Conservation (phyloP, 2,888 invertebrate species). For the Himalopsyche anomala region DNA sequence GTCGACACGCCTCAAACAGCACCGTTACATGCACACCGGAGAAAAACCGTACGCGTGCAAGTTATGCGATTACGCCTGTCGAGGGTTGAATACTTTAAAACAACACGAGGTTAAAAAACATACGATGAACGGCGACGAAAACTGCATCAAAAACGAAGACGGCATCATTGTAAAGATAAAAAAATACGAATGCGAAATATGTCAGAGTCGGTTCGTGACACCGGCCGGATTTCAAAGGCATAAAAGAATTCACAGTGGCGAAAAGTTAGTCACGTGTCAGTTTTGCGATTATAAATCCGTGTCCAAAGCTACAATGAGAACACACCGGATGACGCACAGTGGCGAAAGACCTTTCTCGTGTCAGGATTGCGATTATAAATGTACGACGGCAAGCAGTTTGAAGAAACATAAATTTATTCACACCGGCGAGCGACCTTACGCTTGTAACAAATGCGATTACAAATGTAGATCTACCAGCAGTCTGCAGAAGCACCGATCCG, state of each 20-base stretch:
- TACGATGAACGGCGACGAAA: not conserved
- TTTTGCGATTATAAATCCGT: slow-evolving; percentile 22
- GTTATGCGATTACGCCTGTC: not conserved
- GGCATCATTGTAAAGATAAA: not conserved
- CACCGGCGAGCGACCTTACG: not conserved
- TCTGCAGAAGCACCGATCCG: not conserved
- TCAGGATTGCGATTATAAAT: slow-evolving; percentile 10
- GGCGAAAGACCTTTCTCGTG: not conserved
- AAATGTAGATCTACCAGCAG: slow-evolving; percentile 1
- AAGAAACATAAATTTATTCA: slow-evolving; percentile 14
- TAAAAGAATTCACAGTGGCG: slow-evolving; percentile 26
- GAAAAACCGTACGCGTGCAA: slow-evolving; percentile 4
- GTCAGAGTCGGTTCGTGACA: not conserved
- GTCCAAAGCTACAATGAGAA: not conserved
- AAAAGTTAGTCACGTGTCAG: not conserved
- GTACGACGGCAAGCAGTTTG: slow-evolving; percentile 4
- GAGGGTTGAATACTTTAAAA: not conserved
- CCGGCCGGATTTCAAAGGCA: not conserved
- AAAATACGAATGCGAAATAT: slow-evolving; percentile 13
- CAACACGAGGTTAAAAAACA: not conserved
- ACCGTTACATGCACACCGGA: slow-evolving; percentile 10
- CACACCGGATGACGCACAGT: slow-evolving; percentile 23
- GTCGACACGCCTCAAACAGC: not conserved
- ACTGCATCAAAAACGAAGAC: not conserved
- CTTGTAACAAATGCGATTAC: not conserved